phyloP scores from a whole-genome alignment of 2,888 invertebrate species.

The Suillia variegata region DNA sequence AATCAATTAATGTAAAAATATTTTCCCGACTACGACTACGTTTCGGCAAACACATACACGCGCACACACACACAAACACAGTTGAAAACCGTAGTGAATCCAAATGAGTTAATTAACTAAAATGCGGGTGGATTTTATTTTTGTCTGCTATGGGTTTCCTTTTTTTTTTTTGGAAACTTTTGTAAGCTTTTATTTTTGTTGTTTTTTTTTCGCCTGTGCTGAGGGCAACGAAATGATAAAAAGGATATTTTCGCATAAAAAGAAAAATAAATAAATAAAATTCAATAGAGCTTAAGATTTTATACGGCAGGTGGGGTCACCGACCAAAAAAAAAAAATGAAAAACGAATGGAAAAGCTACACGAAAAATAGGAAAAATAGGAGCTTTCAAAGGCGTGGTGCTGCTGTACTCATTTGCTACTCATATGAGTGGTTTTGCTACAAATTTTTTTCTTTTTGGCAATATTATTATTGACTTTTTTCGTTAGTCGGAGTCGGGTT shows the following conservation, averaged over 20 bases:
- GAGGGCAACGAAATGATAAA: background rate
- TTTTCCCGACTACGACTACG: constrained; percentile 4
- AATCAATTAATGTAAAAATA: constrained; percentile 51
- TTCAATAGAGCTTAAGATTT: constrained; percentile 13
- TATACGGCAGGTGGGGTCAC: background rate
- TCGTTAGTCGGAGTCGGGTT: background rate
- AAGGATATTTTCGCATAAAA: background rate
- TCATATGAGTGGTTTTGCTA: background rate
- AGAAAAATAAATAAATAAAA: constrained; percentile 7
- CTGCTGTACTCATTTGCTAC: background rate
- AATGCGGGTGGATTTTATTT: constrained; percentile 57
- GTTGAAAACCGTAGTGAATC: constrained; percentile 34
- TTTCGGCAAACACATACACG: too few species aligned
- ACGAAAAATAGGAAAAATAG: too few species aligned
- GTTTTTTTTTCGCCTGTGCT: background rate
- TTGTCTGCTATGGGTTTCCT: constrained; percentile 13
- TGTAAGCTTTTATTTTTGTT: background rate
- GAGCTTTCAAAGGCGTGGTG: too few species aligned
- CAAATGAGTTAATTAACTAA: constrained; percentile 62
- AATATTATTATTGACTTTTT: constrained; percentile 7
- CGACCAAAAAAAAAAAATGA: too few species aligned
- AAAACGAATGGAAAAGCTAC: too few species aligned
- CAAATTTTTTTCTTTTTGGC: background rate
- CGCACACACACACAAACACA: too few species aligned
- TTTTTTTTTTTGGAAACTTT: constrained; percentile 12